Evolutionary conservation across 2,888 invertebrate genomes (phyloP).

Genomic region (Rapana venosa): DNA sequence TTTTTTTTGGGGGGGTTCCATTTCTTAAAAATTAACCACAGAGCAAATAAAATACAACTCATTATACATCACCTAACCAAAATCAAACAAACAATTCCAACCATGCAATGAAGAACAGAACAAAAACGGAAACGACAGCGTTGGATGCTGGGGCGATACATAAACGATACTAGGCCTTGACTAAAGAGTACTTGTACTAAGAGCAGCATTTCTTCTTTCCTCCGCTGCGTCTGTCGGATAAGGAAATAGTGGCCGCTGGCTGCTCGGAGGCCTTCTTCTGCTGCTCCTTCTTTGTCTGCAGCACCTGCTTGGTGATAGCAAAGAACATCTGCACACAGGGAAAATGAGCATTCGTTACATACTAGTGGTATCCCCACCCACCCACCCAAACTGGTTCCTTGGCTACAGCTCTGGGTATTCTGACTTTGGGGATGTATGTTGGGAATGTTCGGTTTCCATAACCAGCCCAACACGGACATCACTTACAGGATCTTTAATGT

Average conservation of each 20-base stretch:
- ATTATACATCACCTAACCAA: no score
- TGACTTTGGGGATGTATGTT: no score
- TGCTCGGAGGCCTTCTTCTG: constrained; percentile 65
- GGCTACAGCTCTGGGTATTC: no score
- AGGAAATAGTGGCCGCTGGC: constrained; percentile 51
- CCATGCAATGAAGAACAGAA: neutral
- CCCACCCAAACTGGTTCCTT: no score
- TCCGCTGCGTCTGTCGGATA: constrained; percentile 19
- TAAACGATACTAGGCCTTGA: constrained; percentile 8
- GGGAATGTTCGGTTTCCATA: no score
- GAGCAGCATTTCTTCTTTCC: constrained; percentile 35
- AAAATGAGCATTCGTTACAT: neutral
- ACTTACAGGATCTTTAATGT: no score
- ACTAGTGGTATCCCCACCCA: no score
- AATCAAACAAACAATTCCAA: neutral
- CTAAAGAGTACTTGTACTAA: constrained; percentile 36
- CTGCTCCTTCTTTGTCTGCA: constrained; percentile 86
- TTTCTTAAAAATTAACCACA: no score
- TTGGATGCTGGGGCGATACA: neutral
- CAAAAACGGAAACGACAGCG: neutral
- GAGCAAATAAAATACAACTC: no score
- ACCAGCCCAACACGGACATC: no score
- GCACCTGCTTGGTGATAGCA: constrained; percentile 88
- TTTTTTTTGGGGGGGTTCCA: no score
- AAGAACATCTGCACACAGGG: constrained; percentile 83